phyloP scores from a whole-genome alignment of 2,888 invertebrate genomes.

The Xanthia icteritia region DNA sequence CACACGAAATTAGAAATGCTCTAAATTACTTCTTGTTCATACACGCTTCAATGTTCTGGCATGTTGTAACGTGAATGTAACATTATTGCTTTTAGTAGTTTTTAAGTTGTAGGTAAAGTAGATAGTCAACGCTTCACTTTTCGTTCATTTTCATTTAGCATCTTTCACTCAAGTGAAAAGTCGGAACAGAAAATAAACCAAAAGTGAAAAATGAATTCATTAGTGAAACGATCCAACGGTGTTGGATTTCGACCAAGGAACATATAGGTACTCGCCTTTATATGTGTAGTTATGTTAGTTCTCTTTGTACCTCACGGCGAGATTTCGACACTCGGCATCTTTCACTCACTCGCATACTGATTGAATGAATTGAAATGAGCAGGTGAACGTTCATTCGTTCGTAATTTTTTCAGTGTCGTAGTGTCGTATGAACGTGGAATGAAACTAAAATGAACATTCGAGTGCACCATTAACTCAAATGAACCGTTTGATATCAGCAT shows the following conservation, averaged over 20 bases:
- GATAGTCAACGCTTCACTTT: background rate
- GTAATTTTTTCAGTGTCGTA: too few species aligned
- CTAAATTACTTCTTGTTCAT: conserved; percentile 44
- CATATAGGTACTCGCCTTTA: too few species aligned
- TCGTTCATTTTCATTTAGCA: background rate
- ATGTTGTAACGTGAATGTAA: background rate
- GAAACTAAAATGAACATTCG: too few species aligned
- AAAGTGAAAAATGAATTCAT: background rate
- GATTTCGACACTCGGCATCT: too few species aligned
- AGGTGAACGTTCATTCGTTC: too few species aligned
- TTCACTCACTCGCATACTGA: too few species aligned
- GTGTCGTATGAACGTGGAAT: too few species aligned
- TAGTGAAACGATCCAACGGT: background rate
- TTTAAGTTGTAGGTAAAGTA: background rate
- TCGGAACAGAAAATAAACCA: background rate
- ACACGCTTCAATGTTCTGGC: conserved; percentile 17
- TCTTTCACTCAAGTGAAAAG: background rate
- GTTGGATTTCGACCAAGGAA: too few species aligned
- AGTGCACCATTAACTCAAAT: background rate
- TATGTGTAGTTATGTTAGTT: too few species aligned
- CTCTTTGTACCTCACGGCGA: too few species aligned
- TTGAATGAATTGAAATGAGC: too few species aligned
- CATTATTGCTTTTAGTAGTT: conserved; percentile 8
- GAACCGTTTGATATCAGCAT: background rate
- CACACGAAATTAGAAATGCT: conserved; percentile 72